Base-by-base conservation (phyloP, 2,797 vertebrate species). In the Phoxinus dragarum region DNA sequence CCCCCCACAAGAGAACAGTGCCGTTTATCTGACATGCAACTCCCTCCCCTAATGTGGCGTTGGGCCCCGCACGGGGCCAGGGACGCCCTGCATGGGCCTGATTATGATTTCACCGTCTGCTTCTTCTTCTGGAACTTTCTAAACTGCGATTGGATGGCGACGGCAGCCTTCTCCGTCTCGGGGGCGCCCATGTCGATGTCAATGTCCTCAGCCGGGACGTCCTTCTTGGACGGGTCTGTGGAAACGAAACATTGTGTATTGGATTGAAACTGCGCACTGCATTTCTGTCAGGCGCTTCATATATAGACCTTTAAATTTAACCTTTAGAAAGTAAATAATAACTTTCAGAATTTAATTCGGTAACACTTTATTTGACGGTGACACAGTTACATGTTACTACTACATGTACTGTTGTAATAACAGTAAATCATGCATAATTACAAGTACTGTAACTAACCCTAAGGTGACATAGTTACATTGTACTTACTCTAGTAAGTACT, bases 51-150 rank as follows among this genome's bases (percentile, higher is more conserved):
- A 69, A 27, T 23, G 80, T 90, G 89, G 90, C 85, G 36, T 36
- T 49, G 80, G 67, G 80, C 80, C 21, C 21, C 84, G 66, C 80
- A 0, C 88, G 91, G 52, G 14, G 82, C 82, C 86, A 72, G 84
- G 88, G 93, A 93, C 74, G 92, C 90, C 90, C 64, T 80, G 31
- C 54, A 59, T 42, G 8, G 67, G 66, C 52, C 11, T 16, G 0
- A 54, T 76, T 98, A 99, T 59, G 96, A 97, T 94, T 98, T 97
- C 82, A 95, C 94, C 2, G 93, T 96, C 93, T 66, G 95, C 93
- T 99, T 99, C 94, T 99, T 99, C 97, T 99, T 99, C 95, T 99
- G 97, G 96, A 98, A 99, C 96, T 98, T 99, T 94, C 98, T 99
- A 96, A 99, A 99, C 95, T 99, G 98, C 72, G 97, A 98, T 91